Evolutionary conservation across 64 coral and sea anemone species (phyloP).

Genomic region (Trachythela sp.): DNA sequence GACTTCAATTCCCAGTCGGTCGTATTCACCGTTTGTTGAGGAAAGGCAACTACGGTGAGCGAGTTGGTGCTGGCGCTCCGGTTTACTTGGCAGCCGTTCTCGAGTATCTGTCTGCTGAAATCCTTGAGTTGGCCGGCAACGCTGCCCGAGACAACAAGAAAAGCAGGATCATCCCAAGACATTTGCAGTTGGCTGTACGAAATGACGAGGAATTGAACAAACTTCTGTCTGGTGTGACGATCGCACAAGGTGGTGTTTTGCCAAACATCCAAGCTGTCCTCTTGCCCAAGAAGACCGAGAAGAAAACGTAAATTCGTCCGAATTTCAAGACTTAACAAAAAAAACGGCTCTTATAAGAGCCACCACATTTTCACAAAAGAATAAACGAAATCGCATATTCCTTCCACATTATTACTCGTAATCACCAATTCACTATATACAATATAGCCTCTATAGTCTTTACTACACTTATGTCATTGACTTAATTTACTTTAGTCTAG

Average conservation of each 20-base stretch:
- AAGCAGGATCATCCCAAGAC: not conserved
- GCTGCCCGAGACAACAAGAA: slow-evolving; percentile 16
- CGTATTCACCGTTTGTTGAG: slow-evolving; percentile 6
- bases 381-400: no score
- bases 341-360: not conserved
- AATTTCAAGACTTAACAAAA: not conserved
- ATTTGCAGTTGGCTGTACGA: not conserved
- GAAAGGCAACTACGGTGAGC: not conserved
- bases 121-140: not conserved
- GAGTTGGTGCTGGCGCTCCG: not conserved
- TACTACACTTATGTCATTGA: no score
- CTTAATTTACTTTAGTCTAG: no score
- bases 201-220: slow-evolving; percentile 18
- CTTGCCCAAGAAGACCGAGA: not conserved
- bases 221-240: not conserved
- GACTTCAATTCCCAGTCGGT: slow-evolving; percentile 18
- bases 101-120: slow-evolving; percentile 14
- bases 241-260: no score
- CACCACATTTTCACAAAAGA: no score
- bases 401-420: no score
- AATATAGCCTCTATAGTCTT: no score
- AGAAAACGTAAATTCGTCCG: not conserved
- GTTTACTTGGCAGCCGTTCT: not conserved
- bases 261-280: not conserved
- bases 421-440: no score